Percentiles rank a stretch among this genome's conserved stretches.
Conservation (phyloP, 35 echinoderm and acorn worm genomes). For the Strongylocentrotus purpuratus region DNA sequence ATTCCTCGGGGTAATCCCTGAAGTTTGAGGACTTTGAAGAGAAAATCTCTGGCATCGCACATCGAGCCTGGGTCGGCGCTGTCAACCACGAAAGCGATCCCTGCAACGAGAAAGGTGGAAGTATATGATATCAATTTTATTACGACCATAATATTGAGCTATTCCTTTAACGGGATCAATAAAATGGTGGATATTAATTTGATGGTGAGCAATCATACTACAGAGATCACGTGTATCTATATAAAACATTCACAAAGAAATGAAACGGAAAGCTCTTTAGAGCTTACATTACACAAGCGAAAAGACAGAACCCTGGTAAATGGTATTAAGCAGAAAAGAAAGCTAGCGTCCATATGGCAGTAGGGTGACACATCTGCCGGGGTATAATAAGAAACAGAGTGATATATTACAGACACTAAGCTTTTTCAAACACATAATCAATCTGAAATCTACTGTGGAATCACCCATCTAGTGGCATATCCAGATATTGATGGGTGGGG, state of each 20-base stretch:
- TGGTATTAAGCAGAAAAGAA: background rate
- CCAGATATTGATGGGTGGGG: too few relatives aligned
- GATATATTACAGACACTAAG: too few relatives aligned
- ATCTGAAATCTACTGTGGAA: too few relatives aligned
- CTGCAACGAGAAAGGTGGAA: conserved; percentile 17
- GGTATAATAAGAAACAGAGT: too few relatives aligned
- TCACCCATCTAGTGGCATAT: too few relatives aligned
- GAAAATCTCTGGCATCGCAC: conserved; percentile 15
- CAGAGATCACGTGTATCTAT: too few relatives aligned
- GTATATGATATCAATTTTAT: background rate
- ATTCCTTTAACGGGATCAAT: too few relatives aligned
- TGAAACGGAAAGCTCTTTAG: background rate
- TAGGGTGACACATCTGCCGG: too few relatives aligned
- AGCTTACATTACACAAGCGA: background rate
- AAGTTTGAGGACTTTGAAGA: conserved; percentile 21
- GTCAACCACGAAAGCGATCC: conserved; percentile 45
- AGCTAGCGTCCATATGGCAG: background rate
- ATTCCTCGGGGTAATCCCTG: background rate
- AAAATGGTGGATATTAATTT: too few relatives aligned
- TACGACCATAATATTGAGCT: too few relatives aligned
- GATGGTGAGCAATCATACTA: too few relatives aligned
- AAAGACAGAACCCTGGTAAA: background rate
- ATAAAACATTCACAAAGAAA: background rate
- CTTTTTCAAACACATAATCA: too few relatives aligned
- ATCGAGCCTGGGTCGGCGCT: background rate